A percentile compares a stretch with the other conserved stretches of the same genome.
Conservation (phyloP, 2,888 invertebrate genomes). For the Diarsia mendica region DNA sequence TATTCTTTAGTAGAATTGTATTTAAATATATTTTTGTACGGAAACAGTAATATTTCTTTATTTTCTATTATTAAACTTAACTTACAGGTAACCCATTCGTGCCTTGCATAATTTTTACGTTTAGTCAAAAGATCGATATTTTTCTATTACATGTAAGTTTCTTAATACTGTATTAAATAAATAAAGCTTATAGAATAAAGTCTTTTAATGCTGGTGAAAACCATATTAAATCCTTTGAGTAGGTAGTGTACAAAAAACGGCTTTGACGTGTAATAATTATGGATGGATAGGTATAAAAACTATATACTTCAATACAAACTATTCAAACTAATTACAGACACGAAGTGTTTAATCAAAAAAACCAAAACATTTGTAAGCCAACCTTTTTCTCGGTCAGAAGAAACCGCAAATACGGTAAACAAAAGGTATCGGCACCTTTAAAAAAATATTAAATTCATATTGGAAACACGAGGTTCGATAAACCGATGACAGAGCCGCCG, state of each 20-base stretch:
- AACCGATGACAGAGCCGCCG: slow-evolving; percentile 78
- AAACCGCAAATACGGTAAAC: slow-evolving; percentile 74
- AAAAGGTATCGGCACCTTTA: slow-evolving; percentile 68
- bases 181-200: neutral
- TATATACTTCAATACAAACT: neutral
- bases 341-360: slow-evolving; percentile 19
- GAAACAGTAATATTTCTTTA: neutral
- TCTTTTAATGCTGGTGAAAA: neutral
- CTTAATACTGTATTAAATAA: neutral
- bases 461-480: slow-evolving; percentile 77
- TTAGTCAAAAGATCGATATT: neutral
- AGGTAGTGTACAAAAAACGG: neutral
- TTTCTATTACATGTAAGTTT: neutral
- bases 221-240: neutral
- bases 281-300: neutral
- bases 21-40: too few relatives aligned
- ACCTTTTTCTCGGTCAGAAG: slow-evolving; percentile 59
- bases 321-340: slow-evolving; percentile 10
- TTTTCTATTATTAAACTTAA: neutral
- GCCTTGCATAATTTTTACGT: neutral
- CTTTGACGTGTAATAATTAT: neutral
- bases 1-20: neutral
- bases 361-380: slow-evolving; percentile 36
- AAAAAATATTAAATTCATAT: slow-evolving; percentile 75
- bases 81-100: neutral